Conservation (phyloP, 1,140 invertebrate species). For the Cydia pomonella region DNA sequence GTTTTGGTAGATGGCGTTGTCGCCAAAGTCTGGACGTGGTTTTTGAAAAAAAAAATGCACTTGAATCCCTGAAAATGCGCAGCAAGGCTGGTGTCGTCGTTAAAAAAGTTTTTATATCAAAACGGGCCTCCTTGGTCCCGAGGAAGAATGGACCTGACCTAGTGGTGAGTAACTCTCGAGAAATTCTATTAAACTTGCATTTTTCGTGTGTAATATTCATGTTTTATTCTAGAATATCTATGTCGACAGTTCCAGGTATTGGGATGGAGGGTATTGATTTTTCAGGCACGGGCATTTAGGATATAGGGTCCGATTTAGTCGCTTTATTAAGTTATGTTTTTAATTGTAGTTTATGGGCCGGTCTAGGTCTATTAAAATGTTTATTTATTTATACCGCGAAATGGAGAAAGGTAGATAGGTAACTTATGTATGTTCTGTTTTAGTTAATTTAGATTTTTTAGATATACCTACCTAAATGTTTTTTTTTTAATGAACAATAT, state of each 20-base stretch:
- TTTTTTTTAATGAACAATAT: too few species aligned
- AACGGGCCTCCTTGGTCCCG: background rate
- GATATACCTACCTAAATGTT: too few species aligned
- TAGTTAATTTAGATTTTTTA: too few species aligned
- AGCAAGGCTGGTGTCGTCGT: background rate
- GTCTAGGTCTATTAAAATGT: too few species aligned
- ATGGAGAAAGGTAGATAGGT: too few species aligned
- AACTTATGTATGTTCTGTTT: too few species aligned
- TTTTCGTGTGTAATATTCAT: background rate
- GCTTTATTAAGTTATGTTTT: background rate
- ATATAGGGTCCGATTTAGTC: background rate
- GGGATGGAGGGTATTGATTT: background rate
- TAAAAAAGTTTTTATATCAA: background rate
- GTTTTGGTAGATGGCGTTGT: background rate
- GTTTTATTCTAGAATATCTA: background rate
- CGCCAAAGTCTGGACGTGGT: background rate
- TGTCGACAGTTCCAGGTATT: background rate
- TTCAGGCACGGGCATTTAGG: background rate
- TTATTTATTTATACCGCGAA: too few species aligned
- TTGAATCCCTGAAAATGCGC: slow-evolving; percentile 26
- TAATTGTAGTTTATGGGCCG: too few species aligned
- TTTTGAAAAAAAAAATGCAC: slow-evolving; percentile 23
- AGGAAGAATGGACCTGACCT: background rate
- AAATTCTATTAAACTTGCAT: background rate
- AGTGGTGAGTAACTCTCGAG: background rate